Evolutionary conservation across 53 echinoderm and acorn worm genomes (phyloP).

Genomic region (Holothuria scabra): DNA sequence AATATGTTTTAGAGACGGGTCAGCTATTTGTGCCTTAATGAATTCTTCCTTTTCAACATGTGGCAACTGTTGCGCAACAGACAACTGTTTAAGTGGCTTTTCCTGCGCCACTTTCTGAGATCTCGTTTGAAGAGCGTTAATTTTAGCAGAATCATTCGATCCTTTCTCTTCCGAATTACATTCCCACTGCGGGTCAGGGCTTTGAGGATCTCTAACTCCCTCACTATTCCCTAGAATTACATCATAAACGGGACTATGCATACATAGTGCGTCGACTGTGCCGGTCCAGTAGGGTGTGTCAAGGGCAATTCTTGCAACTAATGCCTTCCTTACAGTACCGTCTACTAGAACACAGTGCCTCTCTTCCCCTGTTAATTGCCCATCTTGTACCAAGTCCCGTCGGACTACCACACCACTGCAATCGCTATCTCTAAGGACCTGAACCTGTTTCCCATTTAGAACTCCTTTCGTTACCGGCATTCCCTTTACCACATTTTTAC

Average conservation of each 20-base stretch:
- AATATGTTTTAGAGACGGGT: neutral
- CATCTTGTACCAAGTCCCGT: conserved; percentile 9
- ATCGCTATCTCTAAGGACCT: conserved; percentile 52
- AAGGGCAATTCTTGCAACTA: conserved; percentile 43
- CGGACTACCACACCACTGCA: conserved; percentile 54
- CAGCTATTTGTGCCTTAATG: neutral
- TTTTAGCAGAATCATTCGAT: neutral
- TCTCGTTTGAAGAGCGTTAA: conserved; percentile 44
- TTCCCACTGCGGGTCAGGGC: conserved; percentile 25
- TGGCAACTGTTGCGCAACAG: conserved; percentile 37
- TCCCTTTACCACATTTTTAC: conserved; percentile 7
- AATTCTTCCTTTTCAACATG: conserved; percentile 12
- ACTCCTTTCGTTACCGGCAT: conserved; percentile 54
- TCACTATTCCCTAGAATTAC: conserved; percentile 50
- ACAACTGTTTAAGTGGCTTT: conserved; percentile 6
- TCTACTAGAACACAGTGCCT: conserved; percentile 49
- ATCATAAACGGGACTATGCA: conserved; percentile 54
- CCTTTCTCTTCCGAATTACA: neutral
- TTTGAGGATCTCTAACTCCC: conserved; percentile 12
- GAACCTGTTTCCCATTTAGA: conserved; percentile 14
- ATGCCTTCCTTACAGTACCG: conserved; percentile 25
- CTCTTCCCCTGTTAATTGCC: conserved; percentile 38
- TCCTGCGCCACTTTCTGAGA: neutral
- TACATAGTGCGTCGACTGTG: conserved; percentile 46
- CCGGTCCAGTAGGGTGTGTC: conserved; percentile 47